Conservation (phyloP, 2,113 vertebrate genomes). For the Thinocorus orbignyianus region DNA sequence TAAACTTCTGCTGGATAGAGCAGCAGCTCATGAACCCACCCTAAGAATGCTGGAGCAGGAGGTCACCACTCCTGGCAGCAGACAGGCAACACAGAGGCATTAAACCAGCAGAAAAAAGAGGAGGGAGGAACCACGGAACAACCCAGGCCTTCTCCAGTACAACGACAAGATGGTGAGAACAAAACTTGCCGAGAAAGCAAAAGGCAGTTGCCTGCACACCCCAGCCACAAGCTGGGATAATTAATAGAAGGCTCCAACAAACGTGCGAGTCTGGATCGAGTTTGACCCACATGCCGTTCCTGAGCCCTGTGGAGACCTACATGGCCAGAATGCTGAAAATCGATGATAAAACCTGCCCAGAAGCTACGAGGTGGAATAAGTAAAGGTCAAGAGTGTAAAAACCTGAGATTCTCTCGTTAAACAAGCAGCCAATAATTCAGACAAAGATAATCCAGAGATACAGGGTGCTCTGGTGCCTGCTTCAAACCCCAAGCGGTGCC, state of each 20-base stretch:
- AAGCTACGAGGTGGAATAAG: neutral
- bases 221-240: neutral
- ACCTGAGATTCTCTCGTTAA: neutral
- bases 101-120: neutral
- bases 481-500: neutral
- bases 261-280: accelerated
- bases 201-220: neutral
- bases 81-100: accelerated
- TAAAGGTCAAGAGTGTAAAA: neutral
- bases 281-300: accelerated
- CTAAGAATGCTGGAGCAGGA: neutral
- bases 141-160: neutral
- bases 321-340: neutral
- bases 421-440: neutral
- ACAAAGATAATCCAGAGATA: neutral
- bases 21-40: neutral
- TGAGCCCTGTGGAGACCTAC: neutral
- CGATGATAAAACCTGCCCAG: neutral
- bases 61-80: accelerated
- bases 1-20: too few species aligned
- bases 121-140: neutral
- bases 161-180: accelerated
- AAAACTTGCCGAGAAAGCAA: neutral
- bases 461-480: neutral
- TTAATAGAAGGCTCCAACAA: neutral